These are phyloP conservation scores for Drosophila tani DNA, from an alignment of 1,140 invertebrate genomes.

Conservation along the genomic window DNA sequence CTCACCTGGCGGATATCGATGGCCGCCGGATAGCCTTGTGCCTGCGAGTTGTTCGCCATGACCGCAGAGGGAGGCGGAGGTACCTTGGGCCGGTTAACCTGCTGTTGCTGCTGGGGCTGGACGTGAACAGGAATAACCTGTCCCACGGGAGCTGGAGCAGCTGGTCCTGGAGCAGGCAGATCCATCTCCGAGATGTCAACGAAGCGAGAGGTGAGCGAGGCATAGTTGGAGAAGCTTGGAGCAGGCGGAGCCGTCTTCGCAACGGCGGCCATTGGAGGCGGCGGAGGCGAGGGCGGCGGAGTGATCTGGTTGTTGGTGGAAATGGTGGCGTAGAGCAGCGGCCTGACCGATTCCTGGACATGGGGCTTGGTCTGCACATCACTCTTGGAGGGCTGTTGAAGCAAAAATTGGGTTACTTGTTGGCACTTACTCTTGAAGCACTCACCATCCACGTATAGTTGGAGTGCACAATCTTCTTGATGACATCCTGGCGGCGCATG, in stretches of 20 bases:
- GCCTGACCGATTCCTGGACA: constrained; percentile 19
- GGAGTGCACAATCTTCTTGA: constrained; percentile 76
- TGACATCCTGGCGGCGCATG: constrained; percentile 62
- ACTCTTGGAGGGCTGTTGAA: constrained; percentile 51
- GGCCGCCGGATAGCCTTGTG: constrained; percentile 43
- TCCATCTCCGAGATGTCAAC: constrained; percentile 65
- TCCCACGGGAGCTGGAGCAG: background rate
- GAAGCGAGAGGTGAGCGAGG: constrained; percentile 61
- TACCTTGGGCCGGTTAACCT: constrained; percentile 33
- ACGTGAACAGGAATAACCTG: constrained; percentile 57
- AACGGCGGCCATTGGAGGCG: constrained; percentile 14
- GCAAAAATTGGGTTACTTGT: background rate
- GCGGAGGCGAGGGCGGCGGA: constrained; percentile 60
- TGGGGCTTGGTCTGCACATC: constrained; percentile 8
- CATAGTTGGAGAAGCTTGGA: constrained; percentile 53
- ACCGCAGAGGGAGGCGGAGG: constrained; percentile 72
- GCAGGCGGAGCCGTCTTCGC: background rate
- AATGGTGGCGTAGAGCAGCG: constrained; percentile 71
- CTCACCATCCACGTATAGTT: constrained; percentile 77
- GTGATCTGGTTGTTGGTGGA: constrained; percentile 65
- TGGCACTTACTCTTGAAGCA: background rate
- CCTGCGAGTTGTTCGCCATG: constrained; percentile 52
- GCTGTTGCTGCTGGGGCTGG: constrained; percentile 30
- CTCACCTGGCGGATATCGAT: constrained; percentile 47
- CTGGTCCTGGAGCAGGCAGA: constrained; percentile 6